Evolutionary conservation across 2,797 vertebrate genomes (phyloP), one percentile per base, ranked within the genome.

Genomic region (Poecilia gillii): DNA sequence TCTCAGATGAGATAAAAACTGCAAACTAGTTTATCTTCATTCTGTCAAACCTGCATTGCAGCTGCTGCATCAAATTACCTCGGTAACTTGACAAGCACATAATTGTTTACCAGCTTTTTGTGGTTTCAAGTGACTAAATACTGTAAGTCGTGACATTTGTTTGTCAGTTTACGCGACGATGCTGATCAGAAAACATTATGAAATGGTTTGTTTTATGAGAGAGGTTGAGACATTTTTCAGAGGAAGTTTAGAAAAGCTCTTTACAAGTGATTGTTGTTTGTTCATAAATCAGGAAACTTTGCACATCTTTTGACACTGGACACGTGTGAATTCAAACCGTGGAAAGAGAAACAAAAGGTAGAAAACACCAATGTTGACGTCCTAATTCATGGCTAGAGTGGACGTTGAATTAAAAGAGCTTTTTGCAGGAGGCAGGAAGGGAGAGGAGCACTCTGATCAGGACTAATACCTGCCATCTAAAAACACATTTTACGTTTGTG

Each of bases 41-140:
- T 66, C 20, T 66, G 36, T 41, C 64, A 66, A 41, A 25, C n/a
- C 31, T 16, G 12, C 87, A 78, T 85, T 88, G 57, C 75, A 84
- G 43, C 1, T 14, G 45, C 62, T 20, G 75, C 6, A 7, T 62
- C 33, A 77, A 80, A 77, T 47, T 39, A 85, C 73, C 84, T 78
- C 59, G 20, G 77, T 78, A 82, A 85, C 73, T 25, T 13, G 47
- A 86, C 77, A 76, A 64, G 59, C 13, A 33, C 79, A 53, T 31
- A 13, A 79, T 8, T 55, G 28, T 55, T 36, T 6, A 33, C 14
- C 47, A n/a, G 31, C n/a, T 81, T 45, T 51, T 18, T 11, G 41
- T 55, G 36, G 78, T 71, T 81, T 57, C 9, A 36, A 70, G 23
- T 64, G 57, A 39, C 33, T 36, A 36, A 33, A 36, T 16, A 33